Evolutionary conservation across 2,888 invertebrate genomes (phyloP).

Genomic region (Melanophora roralis): DNA sequence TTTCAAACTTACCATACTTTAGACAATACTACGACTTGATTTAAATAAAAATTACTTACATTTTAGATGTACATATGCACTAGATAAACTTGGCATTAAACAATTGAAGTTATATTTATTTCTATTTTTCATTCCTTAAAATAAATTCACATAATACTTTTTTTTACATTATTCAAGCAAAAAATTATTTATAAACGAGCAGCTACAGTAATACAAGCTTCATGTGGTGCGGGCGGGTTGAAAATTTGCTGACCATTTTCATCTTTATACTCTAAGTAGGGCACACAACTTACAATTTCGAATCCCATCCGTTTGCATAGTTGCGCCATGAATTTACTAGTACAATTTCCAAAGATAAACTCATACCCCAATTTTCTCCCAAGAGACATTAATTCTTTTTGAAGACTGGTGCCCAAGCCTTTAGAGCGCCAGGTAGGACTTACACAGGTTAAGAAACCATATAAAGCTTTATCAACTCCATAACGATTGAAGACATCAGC

Average conservation of each 20-base stretch:
- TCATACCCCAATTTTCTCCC: slow-evolving; percentile 66
- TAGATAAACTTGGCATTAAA: too few species aligned
- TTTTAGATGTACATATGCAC: too few species aligned
- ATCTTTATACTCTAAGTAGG: slow-evolving; percentile 68
- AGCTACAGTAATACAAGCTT: slow-evolving; percentile 67
- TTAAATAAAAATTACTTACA: too few species aligned
- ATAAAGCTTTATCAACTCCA: slow-evolving; percentile 66
- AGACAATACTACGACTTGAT: too few species aligned
- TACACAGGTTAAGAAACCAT: slow-evolving; percentile 69
- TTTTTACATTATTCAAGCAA: too few species aligned
- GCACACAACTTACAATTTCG: slow-evolving; percentile 65
- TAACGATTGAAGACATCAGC: slow-evolving; percentile 68
- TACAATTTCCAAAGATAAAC: slow-evolving; percentile 69
- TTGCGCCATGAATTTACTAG: slow-evolving; percentile 70
- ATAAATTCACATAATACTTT: too few species aligned
- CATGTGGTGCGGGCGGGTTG: slow-evolving; percentile 69
- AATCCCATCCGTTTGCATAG: slow-evolving; percentile 67
- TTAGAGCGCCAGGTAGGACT: slow-evolving; percentile 66
- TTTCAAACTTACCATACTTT: too few species aligned
- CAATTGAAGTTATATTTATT: too few species aligned
- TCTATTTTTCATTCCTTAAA: too few species aligned
- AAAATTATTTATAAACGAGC: slow-evolving; percentile 56
- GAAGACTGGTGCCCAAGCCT: slow-evolving; percentile 67
- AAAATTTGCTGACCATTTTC: slow-evolving; percentile 67
- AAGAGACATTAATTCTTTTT: slow-evolving; percentile 64